Evolutionary conservation across 2,113 vertebrate genomes (phyloP), one percentile per base, ranked within the genome.

Genomic region (Saguinus midas): DNA sequence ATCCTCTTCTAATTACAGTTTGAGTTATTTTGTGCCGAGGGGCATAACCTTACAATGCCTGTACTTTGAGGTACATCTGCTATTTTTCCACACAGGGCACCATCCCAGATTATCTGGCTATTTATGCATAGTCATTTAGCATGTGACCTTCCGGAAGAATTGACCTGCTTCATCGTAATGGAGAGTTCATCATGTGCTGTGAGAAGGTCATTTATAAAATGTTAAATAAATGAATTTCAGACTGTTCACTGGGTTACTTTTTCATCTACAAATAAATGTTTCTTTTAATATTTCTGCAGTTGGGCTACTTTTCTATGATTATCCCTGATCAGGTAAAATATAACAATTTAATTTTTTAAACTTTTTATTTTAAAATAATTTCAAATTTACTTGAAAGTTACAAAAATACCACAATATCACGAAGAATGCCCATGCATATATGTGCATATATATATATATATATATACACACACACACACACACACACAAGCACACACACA

Each of bases 351-450:
- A 92, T 61, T 83, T 87, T 94, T 83, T 61, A 58, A 75, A 58
- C n/a, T 61, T 92, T 89, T 90, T 73, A 68, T 79, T 80, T 94
- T 89, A 12, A 92, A 94, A 89, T 78, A 72, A 89, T 57, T 95
- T 85, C 16, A 66, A 88, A 72, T 75, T 68, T 86, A 91, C 43
- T 82, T 76, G 58, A 88, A 84, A 64, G 12, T 40, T 85, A 43
- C 5, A 72, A 79, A 94, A 93, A 72, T 25, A 87, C 48, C 72
- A 78, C 50, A 72, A 78, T 25, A 87, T 35, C 72, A 72, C 43
- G 50, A 72, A 75, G 57, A 92, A 78, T 52, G 29, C 8, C 12
- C 18, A 84, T 14, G 14, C 25, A 84, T 17, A 40, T n/a, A 84
- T 8, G 81, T 21, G 40, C 29, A 82, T 82, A 23, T 45, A n/a